Base-by-base conservation (phyloP, 2,113 vertebrate genomes). In the Myotis brandtii region DNA sequence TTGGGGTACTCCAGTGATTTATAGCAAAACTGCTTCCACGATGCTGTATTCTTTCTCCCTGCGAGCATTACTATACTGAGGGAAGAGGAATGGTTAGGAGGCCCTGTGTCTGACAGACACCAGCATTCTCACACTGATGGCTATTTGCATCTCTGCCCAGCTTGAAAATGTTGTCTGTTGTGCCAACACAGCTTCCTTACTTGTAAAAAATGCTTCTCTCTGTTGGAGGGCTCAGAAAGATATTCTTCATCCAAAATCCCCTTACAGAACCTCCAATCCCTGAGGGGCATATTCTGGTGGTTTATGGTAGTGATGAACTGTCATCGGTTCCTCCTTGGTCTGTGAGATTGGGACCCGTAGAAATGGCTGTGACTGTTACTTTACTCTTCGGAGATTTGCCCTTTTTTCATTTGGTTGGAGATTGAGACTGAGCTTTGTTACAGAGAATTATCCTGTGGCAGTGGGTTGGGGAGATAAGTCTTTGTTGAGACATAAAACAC, bases 91-190 rank as follows among this genome's bases (percentile, higher is more conserved):
- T 73, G 89, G 70, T 54, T 59, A 50, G 81, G 70, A 80, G 67
- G 86, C 34, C 46, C 13, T 67, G 48, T 48, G 40, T 27, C 9
- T 77, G 91, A 93, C 73, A 90, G 96, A 85, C 95, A 73, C 75
- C 76, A 48, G 21, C 79, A 73, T 89, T 94, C 83, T 96, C 89
- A 83, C 91, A 72, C 83, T 84, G 79, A 88, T 93, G 95, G 89
- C 94, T 91, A 97, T 98, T 97, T 97, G 95, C 96, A 96, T 97
- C 91, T 94, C 46, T 6, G 52, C 97, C 86, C 97, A 98, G 97
- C 96, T 97, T 97, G 97, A 98, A 96, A 97, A 97, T 98, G 97
- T 98, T 94, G 91, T 97, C 93, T 76, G 96, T 97, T 98, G 96
- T 97, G 96, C 94, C 95, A 97, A 94, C 97, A 94, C 96, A 97